Conservation (phyloP, 2,888 invertebrate species). For the Noctuana brunneofusca region DNA sequence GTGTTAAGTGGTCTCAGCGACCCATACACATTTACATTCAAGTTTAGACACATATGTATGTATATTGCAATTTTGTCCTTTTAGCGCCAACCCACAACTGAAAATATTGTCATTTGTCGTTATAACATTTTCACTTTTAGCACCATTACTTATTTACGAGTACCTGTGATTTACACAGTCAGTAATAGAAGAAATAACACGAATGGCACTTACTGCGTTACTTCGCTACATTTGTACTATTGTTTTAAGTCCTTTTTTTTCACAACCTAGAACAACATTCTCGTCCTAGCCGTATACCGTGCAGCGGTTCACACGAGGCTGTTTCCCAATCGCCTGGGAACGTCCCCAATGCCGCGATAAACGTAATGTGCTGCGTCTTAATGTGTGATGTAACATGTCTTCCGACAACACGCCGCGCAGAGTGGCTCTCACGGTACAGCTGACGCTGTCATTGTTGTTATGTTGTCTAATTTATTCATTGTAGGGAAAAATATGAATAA, state of each 20-base stretch:
- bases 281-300: background rate
- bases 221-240: background rate
- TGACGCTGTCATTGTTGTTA: background rate
- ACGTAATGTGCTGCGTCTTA: background rate
- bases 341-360: background rate
- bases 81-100: too few species aligned
- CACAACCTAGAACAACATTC: background rate
- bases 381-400: background rate
- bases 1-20: too few species aligned
- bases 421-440: background rate
- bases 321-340: slow-evolving; percentile 4
- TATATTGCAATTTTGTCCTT: too few species aligned
- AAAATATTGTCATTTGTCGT: too few species aligned
- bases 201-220: too few species aligned
- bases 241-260: slow-evolving; percentile 2
- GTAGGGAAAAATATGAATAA: background rate
- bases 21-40: too few species aligned
- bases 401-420: background rate
- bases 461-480: too few species aligned
- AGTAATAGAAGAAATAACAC: too few species aligned
- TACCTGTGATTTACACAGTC: too few species aligned
- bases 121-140: too few species aligned
- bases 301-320: background rate
- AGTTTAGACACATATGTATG: too few species aligned
- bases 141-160: too few species aligned